Base-by-base conservation (phyloP, 2,888 invertebrate genomes). In the Xanthia togata region DNA sequence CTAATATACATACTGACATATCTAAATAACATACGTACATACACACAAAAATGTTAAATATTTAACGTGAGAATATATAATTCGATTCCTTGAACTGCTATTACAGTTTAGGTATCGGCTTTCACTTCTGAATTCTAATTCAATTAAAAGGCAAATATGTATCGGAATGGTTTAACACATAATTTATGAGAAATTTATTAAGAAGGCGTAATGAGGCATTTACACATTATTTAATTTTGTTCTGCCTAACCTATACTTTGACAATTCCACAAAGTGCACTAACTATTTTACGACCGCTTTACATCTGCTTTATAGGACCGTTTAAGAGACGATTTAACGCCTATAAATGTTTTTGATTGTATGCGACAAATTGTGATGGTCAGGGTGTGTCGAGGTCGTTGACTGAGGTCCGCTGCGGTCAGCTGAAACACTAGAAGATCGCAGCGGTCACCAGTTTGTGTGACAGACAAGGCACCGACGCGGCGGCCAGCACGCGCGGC, bases 381-480 rank as follows among this genome's bases (percentile, higher is more conserved):
- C 91, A 92, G 91, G 93, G 92, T 90, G 90, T 89, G 91, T 89
- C 87, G 89, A 90, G 95, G 94, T 95, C 95, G 91, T 91, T 93
- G 95, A 94, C 95, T 93, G 92, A 86, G 89, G 90, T 87, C 88
- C 89, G 90, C 89, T 95, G 95, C 92, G 95, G 94, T 95, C 91
- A 91, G 88, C 93, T 94, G 95, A 94, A 96, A 95, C 91, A 93
- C 92, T 93, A 95, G 94, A 94, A 93, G 92, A 92, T 89, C 89
- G 86, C 88, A 89, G 93, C 88, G 94, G 92, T 93, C 91, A 90
- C 88, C 89, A 90, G 91, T 89, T 90, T 89, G 88, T 90, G 85
- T 90, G 88, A 90, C 89, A 86, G 59, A 35, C 59, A 53, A 44
- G 23, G 20, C 60, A 31, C 31, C 69, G 60, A 57, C 73, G 55